Evolutionary conservation across 2,888 invertebrate genomes (phyloP).

Genomic region (Steinernema carpocapsae): DNA sequence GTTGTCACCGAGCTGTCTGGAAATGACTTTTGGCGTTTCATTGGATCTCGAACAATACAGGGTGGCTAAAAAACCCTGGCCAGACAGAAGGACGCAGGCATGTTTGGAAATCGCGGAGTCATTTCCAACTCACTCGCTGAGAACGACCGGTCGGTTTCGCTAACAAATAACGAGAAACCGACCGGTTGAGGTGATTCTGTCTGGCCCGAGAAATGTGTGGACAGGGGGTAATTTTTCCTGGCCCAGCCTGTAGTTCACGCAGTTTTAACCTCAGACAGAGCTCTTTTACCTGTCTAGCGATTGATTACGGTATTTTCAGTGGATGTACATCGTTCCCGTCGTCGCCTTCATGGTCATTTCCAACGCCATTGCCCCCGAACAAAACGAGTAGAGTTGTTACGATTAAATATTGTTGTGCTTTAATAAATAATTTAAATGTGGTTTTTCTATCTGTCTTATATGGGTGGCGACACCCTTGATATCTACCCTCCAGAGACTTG

Average conservation of each 20-base stretch:
- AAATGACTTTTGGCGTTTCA: background rate
- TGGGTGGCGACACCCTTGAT: constrained; percentile 7
- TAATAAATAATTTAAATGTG: constrained; percentile 18
- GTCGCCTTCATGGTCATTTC: constrained; percentile 88
- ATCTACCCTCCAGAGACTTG: background rate
- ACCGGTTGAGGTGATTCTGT: too few species aligned
- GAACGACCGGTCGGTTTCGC: too few species aligned
- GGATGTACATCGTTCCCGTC: constrained; percentile 97
- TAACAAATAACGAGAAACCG: too few species aligned
- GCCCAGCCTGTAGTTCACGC: too few species aligned
- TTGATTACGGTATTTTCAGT: constrained; percentile 76
- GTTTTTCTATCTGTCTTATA: constrained; percentile 13
- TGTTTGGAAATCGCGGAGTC: too few species aligned
- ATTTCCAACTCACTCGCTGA: too few species aligned
- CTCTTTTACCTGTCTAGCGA: too few species aligned
- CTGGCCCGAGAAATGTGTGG: too few species aligned
- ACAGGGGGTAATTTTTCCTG: too few species aligned
- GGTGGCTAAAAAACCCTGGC: too few species aligned
- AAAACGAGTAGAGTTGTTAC: constrained; percentile 37
- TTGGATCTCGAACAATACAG: constrained; percentile 19
- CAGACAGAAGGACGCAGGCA: too few species aligned
- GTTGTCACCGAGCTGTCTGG: background rate
- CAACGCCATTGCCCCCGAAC: constrained; percentile 81
- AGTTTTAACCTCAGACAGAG: too few species aligned
- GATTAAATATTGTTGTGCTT: constrained; percentile 7